Evolutionary conservation across 1,140 invertebrate species (phyloP).

Genomic region (Stegodyphus mimosarum): DNA sequence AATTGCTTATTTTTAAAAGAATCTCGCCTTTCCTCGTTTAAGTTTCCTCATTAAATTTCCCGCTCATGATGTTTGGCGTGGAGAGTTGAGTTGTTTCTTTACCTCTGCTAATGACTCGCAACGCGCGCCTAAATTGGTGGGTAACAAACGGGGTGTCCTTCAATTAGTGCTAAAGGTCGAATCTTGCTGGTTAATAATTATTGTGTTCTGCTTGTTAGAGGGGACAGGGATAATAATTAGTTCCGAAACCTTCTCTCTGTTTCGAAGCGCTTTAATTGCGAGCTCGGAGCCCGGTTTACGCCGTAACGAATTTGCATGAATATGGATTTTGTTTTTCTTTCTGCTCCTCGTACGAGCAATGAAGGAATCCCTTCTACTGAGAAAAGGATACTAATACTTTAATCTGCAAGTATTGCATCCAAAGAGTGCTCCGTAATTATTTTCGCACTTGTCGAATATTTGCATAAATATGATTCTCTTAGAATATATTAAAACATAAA

Average conservation of each 20-base stretch:
- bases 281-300: constrained; percentile 24
- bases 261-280: constrained; percentile 37
- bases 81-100: constrained; percentile 53
- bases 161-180: constrained; percentile 58
- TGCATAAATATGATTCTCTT: too few relatives aligned
- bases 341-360: background rate
- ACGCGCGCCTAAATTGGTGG: constrained; percentile 40
- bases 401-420: constrained; percentile 27
- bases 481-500: too few relatives aligned
- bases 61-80: constrained; percentile 41
- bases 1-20: constrained; percentile 59
- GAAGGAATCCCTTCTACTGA: constrained; percentile 45
- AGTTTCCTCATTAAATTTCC: constrained; percentile 60
- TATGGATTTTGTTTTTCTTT: constrained; percentile 53
- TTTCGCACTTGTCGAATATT: constrained; percentile 1
- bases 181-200: constrained; percentile 56
- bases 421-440: constrained; percentile 48
- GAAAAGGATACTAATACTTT: constrained; percentile 37
- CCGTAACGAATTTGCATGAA: constrained; percentile 55
- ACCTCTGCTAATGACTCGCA: constrained; percentile 55
- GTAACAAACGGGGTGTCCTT: constrained; percentile 53
- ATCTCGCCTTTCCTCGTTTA: constrained; percentile 20
- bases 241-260: constrained; percentile 31
- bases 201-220: constrained; percentile 55
- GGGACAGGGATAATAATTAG: constrained; percentile 54